Evolutionary conservation across 1,140 invertebrate genomes (phyloP).

Genomic region (Diorhabda sublineata): DNA sequence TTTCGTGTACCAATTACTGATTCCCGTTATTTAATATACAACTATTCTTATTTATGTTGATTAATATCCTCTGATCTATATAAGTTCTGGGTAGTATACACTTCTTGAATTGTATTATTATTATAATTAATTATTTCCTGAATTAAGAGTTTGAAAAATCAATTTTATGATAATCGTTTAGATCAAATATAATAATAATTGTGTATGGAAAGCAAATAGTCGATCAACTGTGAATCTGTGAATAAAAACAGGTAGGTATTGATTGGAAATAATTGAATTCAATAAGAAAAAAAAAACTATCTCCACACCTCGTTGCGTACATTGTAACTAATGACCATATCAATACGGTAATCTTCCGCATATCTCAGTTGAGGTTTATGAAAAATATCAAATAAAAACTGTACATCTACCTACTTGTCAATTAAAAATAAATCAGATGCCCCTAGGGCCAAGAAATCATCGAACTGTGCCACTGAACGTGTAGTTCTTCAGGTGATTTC

Average conservation of each 20-base stretch:
- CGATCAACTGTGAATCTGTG: background rate
- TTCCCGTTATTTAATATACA: too few species aligned
- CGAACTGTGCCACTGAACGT: conserved; percentile 10
- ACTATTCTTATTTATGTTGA: too few species aligned
- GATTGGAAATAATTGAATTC: background rate
- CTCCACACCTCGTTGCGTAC: background rate
- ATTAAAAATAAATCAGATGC: conserved; percentile 4
- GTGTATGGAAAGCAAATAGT: background rate
- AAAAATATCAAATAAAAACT: conserved; percentile 1
- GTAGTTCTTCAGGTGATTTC: background rate
- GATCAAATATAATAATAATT: too few species aligned
- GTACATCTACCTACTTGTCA: background rate
- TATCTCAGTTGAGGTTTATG: background rate
- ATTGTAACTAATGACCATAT: background rate
- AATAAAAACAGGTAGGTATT: background rate
- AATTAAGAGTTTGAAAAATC: too few species aligned
- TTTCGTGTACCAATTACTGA: too few species aligned
- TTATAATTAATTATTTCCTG: too few species aligned
- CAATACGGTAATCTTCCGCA: background rate
- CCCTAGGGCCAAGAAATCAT: conserved; percentile 3
- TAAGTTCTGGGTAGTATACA: too few species aligned
- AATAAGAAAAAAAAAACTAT: background rate
- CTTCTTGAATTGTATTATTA: too few species aligned
- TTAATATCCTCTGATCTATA: too few species aligned
- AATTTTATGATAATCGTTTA: too few species aligned